Conservation (phyloP, 2,888 invertebrate species). For the Drosophila algonquin region DNA sequence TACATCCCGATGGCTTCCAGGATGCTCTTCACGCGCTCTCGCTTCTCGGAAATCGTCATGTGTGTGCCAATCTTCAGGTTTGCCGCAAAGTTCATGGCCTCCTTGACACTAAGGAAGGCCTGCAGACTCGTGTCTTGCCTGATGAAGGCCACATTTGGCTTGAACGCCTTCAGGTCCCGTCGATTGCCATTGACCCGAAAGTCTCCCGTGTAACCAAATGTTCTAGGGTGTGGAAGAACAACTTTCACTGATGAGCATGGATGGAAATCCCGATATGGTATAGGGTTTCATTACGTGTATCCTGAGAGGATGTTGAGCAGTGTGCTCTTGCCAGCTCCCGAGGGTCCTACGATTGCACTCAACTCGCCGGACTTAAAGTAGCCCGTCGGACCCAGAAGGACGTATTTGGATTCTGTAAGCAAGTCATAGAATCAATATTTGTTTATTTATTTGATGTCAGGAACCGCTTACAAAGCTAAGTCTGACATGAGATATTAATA, state of each 20-base stretch:
- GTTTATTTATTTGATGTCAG: no score
- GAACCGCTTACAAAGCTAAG: no score
- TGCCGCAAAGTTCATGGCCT: constrained; percentile 93
- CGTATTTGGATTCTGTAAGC: constrained; percentile 86
- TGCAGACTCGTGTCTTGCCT: constrained; percentile 94
- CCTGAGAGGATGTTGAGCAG: constrained; percentile 95
- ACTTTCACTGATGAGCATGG: constrained; percentile 7
- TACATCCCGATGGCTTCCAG: constrained; percentile 90
- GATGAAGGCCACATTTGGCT: constrained; percentile 93
- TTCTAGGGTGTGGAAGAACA: constrained; percentile 58
- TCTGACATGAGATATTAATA: no score
- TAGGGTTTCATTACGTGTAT: constrained; percentile 88
- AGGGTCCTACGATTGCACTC: constrained; percentile 94
- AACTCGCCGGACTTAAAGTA: constrained; percentile 90
- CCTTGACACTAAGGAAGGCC: constrained; percentile 92
- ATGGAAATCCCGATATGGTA: background rate
- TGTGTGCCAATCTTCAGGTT: constrained; percentile 92
- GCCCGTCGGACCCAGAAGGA: constrained; percentile 87
- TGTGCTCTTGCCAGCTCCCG: constrained; percentile 94
- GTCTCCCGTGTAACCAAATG: constrained; percentile 86
- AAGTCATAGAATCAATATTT: constrained; percentile 2
- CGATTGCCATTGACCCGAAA: constrained; percentile 89
- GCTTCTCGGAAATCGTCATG: constrained; percentile 87
- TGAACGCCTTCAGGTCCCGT: constrained; percentile 88
- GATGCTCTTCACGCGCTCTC: constrained; percentile 89